Conservation (phyloP, 2,113 vertebrate genomes). For the Cheilinus undulatus region DNA sequence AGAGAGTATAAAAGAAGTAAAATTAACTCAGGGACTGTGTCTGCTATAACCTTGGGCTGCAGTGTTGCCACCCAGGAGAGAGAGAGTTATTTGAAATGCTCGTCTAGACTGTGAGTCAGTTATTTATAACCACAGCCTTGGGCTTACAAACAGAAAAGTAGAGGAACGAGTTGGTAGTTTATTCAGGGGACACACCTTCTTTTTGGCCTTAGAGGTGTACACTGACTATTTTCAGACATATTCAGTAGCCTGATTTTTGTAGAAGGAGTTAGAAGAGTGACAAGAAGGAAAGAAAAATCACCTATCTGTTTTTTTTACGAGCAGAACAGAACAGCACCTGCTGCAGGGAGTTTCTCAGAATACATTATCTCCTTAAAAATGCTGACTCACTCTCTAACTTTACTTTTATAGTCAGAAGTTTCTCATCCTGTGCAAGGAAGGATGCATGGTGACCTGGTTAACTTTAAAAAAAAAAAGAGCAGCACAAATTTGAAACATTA, state of each 20-base stretch:
- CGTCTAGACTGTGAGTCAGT: constrained; percentile 47
- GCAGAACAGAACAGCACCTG: constrained; percentile 25
- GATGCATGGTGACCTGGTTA: constrained; percentile 48
- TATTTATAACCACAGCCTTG: constrained; percentile 47
- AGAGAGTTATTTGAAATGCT: constrained; percentile 26
- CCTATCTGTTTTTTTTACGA: constrained; percentile 22
- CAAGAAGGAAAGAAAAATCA: not conserved
- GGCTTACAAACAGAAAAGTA: constrained; percentile 10
- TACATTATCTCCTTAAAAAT: constrained; percentile 49
- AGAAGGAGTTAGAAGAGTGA: not conserved
- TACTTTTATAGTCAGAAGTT: constrained; percentile 20
- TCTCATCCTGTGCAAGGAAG: constrained; percentile 19
- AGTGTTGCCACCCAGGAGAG: constrained; percentile 13
- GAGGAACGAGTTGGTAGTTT: constrained; percentile 14
- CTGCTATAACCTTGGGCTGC: constrained; percentile 9
- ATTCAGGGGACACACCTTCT: constrained; percentile 6
- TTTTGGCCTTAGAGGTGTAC: constrained; percentile 1
- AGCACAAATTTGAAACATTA: not conserved
- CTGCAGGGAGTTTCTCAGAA: constrained; percentile 43
- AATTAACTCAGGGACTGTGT: constrained; percentile 18
- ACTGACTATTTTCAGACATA: constrained; percentile 2
- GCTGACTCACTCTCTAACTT: constrained; percentile 57
- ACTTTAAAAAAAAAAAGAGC: not conserved
- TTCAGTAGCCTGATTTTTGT: too few species aligned
- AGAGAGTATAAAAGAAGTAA: constrained; percentile 10